phyloP scores from a whole-genome alignment of 2,888 invertebrate genomes.

The Nymphalis urticae region DNA sequence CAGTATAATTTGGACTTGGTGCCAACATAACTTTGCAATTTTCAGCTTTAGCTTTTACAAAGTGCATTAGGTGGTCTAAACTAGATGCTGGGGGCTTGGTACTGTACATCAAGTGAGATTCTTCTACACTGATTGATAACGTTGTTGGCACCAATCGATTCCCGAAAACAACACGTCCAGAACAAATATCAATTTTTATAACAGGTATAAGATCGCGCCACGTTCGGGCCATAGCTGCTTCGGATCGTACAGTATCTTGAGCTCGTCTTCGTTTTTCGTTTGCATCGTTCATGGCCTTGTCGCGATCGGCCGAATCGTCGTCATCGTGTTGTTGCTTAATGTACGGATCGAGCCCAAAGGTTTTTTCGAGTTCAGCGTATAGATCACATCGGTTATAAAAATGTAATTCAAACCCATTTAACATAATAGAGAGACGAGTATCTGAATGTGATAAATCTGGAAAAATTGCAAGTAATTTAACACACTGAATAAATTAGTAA shows the following conservation, averaged over 20 bases:
- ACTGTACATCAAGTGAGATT: conserved; percentile 96
- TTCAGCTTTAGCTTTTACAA: conserved; percentile 96
- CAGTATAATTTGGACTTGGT: conserved; percentile 97
- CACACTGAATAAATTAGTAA: background rate
- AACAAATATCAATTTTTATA: conserved; percentile 95
- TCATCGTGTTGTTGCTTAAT: conserved; percentile 85
- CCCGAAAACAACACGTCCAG: conserved; percentile 96
- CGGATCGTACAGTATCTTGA: conserved; percentile 83
- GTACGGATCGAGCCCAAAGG: conserved; percentile 91
- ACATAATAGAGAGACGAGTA: conserved; percentile 92
- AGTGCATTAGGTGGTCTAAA: conserved; percentile 97
- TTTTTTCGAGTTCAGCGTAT: conserved; percentile 92
- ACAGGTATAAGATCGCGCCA: conserved; percentile 98
- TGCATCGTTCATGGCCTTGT: conserved; percentile 84
- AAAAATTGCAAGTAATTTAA: conserved; percentile 44
- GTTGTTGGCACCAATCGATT: conserved; percentile 97
- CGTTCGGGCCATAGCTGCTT: conserved; percentile 92
- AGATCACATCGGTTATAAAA: conserved; percentile 95
- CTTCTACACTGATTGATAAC: conserved; percentile 94
- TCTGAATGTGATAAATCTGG: conserved; percentile 97
- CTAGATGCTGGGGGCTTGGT: conserved; percentile 97
- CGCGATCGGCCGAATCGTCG: conserved; percentile 78
- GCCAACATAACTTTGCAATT: conserved; percentile 97
- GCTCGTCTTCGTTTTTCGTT: conserved; percentile 81
- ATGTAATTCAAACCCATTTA: conserved; percentile 97